phyloP scores from a whole-genome alignment of 2,888 invertebrate genomes.

The Anoplius nigerrimus region DNA sequence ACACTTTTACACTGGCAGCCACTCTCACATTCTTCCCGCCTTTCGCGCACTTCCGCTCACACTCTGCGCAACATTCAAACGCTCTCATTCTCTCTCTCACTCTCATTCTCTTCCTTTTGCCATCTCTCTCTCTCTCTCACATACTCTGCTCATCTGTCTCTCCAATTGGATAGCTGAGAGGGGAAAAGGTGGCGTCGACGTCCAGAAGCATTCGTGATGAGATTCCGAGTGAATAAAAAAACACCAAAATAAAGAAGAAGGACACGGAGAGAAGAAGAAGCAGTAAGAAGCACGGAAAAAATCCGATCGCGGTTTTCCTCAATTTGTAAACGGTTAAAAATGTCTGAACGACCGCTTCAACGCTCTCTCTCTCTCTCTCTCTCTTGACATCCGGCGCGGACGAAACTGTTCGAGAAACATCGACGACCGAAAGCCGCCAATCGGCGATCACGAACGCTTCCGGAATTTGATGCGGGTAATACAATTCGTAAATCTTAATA shows the following conservation, averaged over 20 bases:
- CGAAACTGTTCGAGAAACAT: too few relatives aligned
- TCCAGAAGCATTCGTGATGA: slow-evolving; percentile 46
- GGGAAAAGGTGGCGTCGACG: slow-evolving; percentile 44
- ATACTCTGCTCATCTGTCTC: slow-evolving; percentile 28
- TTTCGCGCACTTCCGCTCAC: slow-evolving; percentile 12
- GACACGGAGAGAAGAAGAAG: background rate
- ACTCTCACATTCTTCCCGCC: slow-evolving; percentile 10
- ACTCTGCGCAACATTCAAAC: background rate
- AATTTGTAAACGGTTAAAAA: background rate
- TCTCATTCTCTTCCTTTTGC: slow-evolving; percentile 14
- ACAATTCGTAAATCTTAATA: slow-evolving; percentile 60
- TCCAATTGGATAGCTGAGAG: slow-evolving; percentile 38
- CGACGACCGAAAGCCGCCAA: too few relatives aligned
- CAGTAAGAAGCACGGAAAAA: background rate
- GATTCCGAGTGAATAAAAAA: background rate
- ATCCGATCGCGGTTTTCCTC: background rate
- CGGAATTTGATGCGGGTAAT: slow-evolving; percentile 51
- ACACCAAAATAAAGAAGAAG: background rate
- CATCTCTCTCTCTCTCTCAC: background rate
- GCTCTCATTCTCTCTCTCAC: background rate
- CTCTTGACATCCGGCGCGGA: background rate
- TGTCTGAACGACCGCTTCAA: background rate
- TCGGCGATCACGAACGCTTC: slow-evolving; percentile 45
- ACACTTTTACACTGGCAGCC: slow-evolving; percentile 5
- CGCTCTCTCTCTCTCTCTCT: slow-evolving; percentile 1